Percentiles rank a stretch among this genome's conserved stretches.
Conservation (phyloP, 2,113 vertebrate genomes). For the Xyliphius kryptos region DNA sequence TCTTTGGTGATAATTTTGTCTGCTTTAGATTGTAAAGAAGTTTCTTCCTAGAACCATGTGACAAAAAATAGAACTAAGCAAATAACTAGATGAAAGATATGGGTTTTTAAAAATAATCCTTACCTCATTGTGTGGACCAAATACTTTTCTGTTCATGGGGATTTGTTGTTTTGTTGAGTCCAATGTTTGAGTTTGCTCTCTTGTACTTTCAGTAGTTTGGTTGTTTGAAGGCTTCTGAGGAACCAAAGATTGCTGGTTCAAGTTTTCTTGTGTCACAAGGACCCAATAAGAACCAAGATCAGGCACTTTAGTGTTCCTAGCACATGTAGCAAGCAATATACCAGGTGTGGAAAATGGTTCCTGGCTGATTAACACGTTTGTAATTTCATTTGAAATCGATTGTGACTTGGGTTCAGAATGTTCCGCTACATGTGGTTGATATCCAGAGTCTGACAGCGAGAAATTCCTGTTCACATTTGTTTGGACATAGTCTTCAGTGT, state of each 20-base stretch:
- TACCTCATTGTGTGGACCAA: conserved; percentile 18
- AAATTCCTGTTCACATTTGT: neutral
- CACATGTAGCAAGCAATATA: neutral
- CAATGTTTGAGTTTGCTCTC: neutral
- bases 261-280: neutral
- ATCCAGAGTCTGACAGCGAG: neutral
- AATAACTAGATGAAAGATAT: no score
- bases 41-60: no score
- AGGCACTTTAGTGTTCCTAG: neutral
- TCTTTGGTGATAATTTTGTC: no score
- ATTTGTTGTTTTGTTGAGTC: conserved; percentile 8
- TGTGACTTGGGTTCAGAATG: neutral
- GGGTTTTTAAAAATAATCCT: neutral
- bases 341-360: neutral
- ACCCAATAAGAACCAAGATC: neutral
- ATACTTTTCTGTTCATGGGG: neutral
- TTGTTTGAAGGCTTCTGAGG: neutral
- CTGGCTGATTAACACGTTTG: neutral
- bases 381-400: neutral
- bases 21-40: no score
- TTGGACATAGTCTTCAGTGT: neutral
- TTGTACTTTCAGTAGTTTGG: neutral
- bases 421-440: neutral
- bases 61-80: no score
- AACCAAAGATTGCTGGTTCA: conserved; percentile 6